Percentiles rank a stretch among this genome's conserved stretches.
These are phyloP conservation scores for Anagyrus pseudococci DNA, from an alignment of 2,888 invertebrate genomes.

Conservation along the genomic window DNA sequence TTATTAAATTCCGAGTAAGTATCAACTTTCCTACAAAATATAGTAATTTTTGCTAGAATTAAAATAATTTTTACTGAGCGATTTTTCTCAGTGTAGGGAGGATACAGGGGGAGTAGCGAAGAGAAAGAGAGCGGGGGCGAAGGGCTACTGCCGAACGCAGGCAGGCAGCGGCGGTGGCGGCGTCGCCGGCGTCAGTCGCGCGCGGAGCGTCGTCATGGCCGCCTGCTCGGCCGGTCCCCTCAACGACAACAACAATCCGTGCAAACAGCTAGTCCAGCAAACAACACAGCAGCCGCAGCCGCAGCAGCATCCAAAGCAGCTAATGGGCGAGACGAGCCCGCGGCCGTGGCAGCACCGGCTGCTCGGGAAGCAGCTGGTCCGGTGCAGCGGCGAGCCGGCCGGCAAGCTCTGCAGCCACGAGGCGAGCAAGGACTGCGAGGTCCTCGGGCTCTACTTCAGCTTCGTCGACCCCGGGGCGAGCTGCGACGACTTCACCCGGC, in stretches of 20 bases:
- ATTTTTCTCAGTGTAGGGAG: no score
- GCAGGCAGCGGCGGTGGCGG: no score
- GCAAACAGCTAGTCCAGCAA: no score
- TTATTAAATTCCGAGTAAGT: no score
- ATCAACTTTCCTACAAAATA: no score
- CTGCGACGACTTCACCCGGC: constrained; percentile 73
- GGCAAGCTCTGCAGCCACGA: constrained; percentile 35
- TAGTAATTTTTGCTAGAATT: no score
- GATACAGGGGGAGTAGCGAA: no score
- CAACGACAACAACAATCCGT: constrained; percentile 33
- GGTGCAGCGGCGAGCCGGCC: constrained; percentile 47
- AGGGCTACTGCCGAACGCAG: no score
- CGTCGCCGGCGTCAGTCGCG: constrained; percentile 42
- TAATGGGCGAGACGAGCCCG: background rate
- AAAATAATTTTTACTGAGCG: no score
- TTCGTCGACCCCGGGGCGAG: constrained; percentile 72
- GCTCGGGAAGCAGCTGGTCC: constrained; percentile 56
- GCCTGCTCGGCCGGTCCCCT: constrained; percentile 40
- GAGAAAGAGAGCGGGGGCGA: no score
- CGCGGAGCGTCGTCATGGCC: constrained; percentile 45
- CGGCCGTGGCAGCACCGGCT: constrained; percentile 56
- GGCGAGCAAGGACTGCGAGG: constrained; percentile 45
- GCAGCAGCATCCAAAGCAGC: background rate
- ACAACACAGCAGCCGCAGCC: constrained; percentile 23
- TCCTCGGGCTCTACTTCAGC: constrained; percentile 74